Conservation (phyloP, 2,797 vertebrate genomes). For the Tolypeutes matacus region DNA sequence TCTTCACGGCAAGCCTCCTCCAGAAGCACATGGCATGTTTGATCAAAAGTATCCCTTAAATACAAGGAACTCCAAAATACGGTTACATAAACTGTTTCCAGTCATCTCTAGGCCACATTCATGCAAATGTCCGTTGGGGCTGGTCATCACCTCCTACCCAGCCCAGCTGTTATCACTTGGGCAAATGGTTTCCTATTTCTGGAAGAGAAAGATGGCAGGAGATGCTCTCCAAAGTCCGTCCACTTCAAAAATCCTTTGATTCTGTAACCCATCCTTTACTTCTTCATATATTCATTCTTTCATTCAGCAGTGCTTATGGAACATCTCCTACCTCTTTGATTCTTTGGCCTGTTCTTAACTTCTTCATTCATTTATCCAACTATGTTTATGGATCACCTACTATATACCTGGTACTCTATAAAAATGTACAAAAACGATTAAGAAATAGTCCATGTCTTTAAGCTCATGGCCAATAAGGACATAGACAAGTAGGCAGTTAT, state of each 20-base stretch:
- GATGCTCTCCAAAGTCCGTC: not conserved
- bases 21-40: not conserved
- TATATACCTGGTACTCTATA: not conserved
- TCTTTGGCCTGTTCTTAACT: not conserved
- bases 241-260: not conserved
- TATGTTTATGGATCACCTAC: not conserved
- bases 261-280: not conserved
- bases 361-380: not conserved
- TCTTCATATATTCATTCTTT: not conserved
- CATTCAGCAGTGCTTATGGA: not conserved
- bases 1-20: slow-evolving; percentile 27
- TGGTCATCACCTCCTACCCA: not conserved
- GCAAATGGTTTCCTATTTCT: not conserved
- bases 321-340: not conserved
- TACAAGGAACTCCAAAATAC: not conserved
- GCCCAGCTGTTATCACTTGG: not conserved
- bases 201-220: not conserved
- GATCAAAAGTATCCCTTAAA: not conserved
- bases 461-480: not conserved
- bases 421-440: not conserved
- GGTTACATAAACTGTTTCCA: not conserved
- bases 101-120: not conserved
- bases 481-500: not conserved
- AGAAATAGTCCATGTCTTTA: not conserved
- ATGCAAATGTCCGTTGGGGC: not conserved